Evolutionary conservation across 2,797 vertebrate species (phyloP).

Genomic region (Gallinago nigripennis): DNA sequence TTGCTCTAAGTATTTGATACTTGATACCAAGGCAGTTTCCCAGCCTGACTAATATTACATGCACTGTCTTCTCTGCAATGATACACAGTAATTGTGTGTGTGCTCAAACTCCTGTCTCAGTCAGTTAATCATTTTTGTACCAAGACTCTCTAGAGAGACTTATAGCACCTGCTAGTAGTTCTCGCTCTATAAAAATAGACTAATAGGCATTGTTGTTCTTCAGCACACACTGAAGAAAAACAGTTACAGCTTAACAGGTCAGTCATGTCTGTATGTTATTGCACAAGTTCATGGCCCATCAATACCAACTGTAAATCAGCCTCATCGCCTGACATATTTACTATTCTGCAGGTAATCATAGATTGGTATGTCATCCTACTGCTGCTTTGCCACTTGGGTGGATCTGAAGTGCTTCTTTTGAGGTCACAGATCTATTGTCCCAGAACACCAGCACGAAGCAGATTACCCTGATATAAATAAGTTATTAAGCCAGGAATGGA

Average conservation of each 20-base stretch:
- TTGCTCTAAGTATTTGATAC: not conserved
- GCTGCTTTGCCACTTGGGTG: not conserved
- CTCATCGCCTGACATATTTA: not conserved
- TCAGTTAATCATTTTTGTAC: slow-evolving; percentile 22
- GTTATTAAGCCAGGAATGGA: not conserved
- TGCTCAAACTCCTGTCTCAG: not conserved
- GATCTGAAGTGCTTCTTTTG: not conserved
- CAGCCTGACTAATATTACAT: not conserved
- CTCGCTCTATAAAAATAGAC: not conserved
- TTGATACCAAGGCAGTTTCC: not conserved
- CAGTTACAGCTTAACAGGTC: not conserved
- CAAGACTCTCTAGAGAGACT: not conserved
- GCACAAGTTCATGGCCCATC: not conserved
- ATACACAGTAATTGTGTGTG: not conserved
- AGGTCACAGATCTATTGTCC: not conserved
- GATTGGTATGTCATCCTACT: not conserved
- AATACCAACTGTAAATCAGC: not conserved
- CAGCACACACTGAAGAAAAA: not conserved
- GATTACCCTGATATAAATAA: not conserved
- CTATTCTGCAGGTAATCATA: not conserved
- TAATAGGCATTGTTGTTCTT: not conserved
- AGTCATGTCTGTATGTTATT: not conserved
- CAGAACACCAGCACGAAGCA: not conserved
- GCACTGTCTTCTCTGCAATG: not conserved
- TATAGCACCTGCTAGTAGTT: not conserved